Evolutionary conservation across 2,888 invertebrate genomes (phyloP).

Genomic region (Magallana nippona): DNA sequence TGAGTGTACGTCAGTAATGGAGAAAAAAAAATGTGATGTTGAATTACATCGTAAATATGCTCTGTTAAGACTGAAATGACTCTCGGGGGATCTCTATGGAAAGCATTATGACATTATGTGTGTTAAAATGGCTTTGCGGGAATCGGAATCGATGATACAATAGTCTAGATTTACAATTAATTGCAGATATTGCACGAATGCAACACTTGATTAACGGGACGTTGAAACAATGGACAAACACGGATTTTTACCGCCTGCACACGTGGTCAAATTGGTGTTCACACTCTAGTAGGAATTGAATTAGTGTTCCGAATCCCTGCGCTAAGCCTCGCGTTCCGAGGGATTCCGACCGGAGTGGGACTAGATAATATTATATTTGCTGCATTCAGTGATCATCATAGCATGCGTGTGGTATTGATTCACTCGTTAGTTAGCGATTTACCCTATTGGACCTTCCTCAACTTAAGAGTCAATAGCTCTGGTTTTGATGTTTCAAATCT

Average conservation of each 20-base stretch:
- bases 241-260: constrained; percentile 1
- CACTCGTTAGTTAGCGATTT: background rate
- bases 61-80: background rate
- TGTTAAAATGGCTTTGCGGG: constrained; percentile 31
- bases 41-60: constrained; percentile 27
- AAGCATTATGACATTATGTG: constrained; percentile 24
- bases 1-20: background rate
- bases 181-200: constrained; percentile 11
- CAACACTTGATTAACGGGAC: background rate
- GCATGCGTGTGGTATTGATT: background rate
- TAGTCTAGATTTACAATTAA: constrained; percentile 24
- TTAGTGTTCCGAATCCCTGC: background rate
- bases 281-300: constrained; percentile 14
- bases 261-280: constrained; percentile 30
- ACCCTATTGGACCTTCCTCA: background rate
- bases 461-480: background rate
- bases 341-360: background rate
- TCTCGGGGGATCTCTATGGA: background rate
- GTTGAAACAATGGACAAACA: background rate
- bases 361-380: constrained; percentile 1
- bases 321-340: background rate
- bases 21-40: constrained; percentile 16
- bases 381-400: constrained; percentile 10
- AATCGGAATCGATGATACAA: constrained; percentile 11
- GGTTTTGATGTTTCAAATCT: background rate